Percentiles rank a stretch among this genome's conserved stretches.
Conservation (phyloP, 2,113 vertebrate species). For the Neodontobutis hainanensis region DNA sequence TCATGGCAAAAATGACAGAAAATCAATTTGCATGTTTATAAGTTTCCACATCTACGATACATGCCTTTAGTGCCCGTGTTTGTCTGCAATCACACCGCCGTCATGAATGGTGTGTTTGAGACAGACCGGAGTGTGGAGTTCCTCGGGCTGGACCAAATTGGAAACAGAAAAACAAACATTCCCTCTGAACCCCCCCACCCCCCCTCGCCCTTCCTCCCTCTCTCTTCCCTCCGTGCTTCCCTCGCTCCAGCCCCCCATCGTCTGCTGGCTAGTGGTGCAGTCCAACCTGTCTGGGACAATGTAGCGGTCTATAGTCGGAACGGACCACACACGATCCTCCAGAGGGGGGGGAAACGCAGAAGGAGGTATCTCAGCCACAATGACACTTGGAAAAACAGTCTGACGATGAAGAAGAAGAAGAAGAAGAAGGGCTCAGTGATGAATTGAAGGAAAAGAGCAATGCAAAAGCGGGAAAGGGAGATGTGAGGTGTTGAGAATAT, state of each 20-base stretch:
- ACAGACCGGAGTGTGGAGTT: constrained; percentile 76
- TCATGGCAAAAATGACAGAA: constrained; percentile 32
- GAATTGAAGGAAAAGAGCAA: constrained; percentile 56
- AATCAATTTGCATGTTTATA: constrained; percentile 30
- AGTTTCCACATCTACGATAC: constrained; percentile 4
- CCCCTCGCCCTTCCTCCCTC: background rate
- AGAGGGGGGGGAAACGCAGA: constrained; percentile 8
- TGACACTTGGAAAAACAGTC: constrained; percentile 68
- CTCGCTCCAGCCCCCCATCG: constrained; percentile 15
- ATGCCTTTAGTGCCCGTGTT: constrained; percentile 1
- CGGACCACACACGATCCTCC: constrained; percentile 68
- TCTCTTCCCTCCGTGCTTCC: background rate
- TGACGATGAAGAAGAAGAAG: background rate
- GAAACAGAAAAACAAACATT: constrained; percentile 81
- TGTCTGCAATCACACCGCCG: constrained; percentile 72
- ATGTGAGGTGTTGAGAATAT: constrained; percentile 18
- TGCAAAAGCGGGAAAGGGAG: constrained; percentile 9
- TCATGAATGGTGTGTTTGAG: constrained; percentile 80
- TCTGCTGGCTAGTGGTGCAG: constrained; percentile 67
- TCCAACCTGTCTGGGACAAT: constrained; percentile 78
- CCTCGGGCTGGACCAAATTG: constrained; percentile 77
- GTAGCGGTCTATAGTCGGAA: constrained; percentile 76
- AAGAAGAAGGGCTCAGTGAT: constrained; percentile 49
- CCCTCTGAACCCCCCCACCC: constrained; percentile 61
- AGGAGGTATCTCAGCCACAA: constrained; percentile 33